These are phyloP conservation scores for Alloplasta piceator DNA, from an alignment of 2,888 invertebrate genomes.

Conservation along the genomic window DNA sequence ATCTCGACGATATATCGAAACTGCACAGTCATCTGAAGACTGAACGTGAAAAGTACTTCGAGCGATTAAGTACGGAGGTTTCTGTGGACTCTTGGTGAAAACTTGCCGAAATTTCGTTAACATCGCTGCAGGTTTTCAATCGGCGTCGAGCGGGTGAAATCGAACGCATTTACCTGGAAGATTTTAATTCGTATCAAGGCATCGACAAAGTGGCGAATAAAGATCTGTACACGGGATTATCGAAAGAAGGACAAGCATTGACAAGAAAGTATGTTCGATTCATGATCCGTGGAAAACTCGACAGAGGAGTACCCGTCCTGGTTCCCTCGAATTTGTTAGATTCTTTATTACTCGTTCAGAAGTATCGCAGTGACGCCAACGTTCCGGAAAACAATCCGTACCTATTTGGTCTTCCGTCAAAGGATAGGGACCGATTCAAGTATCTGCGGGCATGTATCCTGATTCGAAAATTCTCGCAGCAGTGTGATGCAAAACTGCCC, in stretches of 20 bases:
- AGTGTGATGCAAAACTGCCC: conserved; percentile 70
- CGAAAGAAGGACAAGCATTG: conserved; percentile 54
- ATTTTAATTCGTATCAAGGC: conserved; percentile 63
- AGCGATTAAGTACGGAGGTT: conserved; percentile 28
- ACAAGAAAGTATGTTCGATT: conserved; percentile 65
- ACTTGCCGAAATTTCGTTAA: conserved; percentile 63
- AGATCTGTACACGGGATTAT: conserved; percentile 57
- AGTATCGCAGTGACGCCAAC: conserved; percentile 41
- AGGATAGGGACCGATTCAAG: conserved; percentile 37
- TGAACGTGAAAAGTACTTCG: conserved; percentile 14
- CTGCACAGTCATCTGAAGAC: conserved; percentile 47
- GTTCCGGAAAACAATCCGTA: conserved; percentile 60
- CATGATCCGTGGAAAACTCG: conserved; percentile 61
- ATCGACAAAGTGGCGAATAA: conserved; percentile 62
- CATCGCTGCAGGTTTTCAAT: conserved; percentile 66
- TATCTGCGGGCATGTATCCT: conserved; percentile 70
- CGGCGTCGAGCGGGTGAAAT: conserved; percentile 69
- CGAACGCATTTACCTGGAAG: conserved; percentile 63
- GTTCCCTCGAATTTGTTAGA: conserved; percentile 52
- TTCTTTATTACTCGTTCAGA: conserved; percentile 44
- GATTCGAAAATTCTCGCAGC: conserved; percentile 64
- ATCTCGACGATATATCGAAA: conserved; percentile 51
- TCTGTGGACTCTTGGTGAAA: conserved; percentile 52
- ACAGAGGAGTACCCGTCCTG: conserved; percentile 61
- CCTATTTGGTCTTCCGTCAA: conserved; percentile 59